Conservation (phyloP, 1,140 invertebrate species). For the Bombus superbus region DNA sequence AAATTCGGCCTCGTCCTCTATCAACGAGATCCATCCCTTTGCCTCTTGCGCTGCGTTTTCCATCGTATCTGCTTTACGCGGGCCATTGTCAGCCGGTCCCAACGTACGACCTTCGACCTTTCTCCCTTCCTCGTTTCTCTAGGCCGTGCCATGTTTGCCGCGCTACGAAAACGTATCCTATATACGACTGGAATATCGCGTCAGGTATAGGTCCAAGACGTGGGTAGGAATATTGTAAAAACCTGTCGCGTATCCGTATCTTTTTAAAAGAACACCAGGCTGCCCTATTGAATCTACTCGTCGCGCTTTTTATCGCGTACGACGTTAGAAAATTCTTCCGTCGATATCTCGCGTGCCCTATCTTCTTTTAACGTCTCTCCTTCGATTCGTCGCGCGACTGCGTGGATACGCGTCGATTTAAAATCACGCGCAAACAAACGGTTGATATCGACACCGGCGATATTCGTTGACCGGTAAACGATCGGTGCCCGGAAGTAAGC, state of each 20-base stretch:
- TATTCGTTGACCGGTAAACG: neutral
- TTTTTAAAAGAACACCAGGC: neutral
- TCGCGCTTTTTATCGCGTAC: neutral
- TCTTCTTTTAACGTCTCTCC: neutral
- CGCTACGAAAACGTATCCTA: too few species aligned
- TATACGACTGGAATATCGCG: neutral
- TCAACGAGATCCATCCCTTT: slow-evolving; percentile 65
- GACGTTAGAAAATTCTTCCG: neutral
- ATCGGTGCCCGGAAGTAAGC: neutral
- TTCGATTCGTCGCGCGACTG: neutral
- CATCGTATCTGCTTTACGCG: slow-evolving; percentile 68
- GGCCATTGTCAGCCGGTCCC: slow-evolving; percentile 57
- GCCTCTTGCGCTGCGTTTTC: slow-evolving; percentile 29
- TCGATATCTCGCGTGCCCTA: too few species aligned
- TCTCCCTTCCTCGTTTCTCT: neutral
- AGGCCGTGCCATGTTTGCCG: neutral
- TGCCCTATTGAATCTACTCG: neutral
- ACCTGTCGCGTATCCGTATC: neutral
- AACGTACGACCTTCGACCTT: slow-evolving; percentile 16
- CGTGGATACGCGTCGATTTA: neutral
- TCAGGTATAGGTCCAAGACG: neutral
- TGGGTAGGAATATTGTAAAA: neutral
- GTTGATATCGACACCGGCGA: neutral
- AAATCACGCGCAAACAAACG: neutral
- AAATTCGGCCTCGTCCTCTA: slow-evolving; percentile 68